Evolutionary conservation across 2,113 vertebrate genomes (phyloP), one percentile per base, ranked within the genome.

Genomic region (Lynx canadensis): DNA sequence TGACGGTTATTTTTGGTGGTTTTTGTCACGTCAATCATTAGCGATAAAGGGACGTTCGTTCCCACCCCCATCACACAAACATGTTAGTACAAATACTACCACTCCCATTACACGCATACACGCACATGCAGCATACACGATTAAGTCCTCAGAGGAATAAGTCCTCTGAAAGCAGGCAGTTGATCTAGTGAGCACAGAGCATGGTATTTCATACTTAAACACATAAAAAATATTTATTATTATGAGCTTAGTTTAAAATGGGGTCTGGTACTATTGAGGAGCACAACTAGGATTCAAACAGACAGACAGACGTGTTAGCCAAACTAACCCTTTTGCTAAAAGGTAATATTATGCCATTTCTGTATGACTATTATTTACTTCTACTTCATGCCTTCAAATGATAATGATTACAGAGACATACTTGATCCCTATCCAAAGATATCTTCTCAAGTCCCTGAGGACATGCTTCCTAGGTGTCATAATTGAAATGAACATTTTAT

Each of bases 401-500:
- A 29, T 65, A 84, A 80, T 48, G 25, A 91, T 48, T 41, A 68
- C 27, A 69, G 60, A 86, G 41, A 83, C 14, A 29, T 41, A 48
- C 5, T 55, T 71, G 79, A 12, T 89, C 19, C 11, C 16, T 16
- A 80, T 29, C 86, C 52, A 78, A 94, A 83, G 41, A 41, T 14
- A 4, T 52, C 23, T 71, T 89, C 81, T 29, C 29, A 84, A 31
- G 45, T 82, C 73, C 9, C 55, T 3, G 6, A 16, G 23, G 41
- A 55, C 11, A 63, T 33, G 31, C 65, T 52, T 18, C n/a, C 11
- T 27, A 41, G 57, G 7, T 89, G 29, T 69, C 19, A 45, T 11
- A 91, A 89, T 33, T 83, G 60, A 96, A 65, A 90, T 66, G 66
- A 90, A 31, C 41, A 89, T 65, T 74, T 95, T 23, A 55, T 86